Conservation (phyloP, 2,888 invertebrate genomes). For the Lasioglossum calceatum region DNA sequence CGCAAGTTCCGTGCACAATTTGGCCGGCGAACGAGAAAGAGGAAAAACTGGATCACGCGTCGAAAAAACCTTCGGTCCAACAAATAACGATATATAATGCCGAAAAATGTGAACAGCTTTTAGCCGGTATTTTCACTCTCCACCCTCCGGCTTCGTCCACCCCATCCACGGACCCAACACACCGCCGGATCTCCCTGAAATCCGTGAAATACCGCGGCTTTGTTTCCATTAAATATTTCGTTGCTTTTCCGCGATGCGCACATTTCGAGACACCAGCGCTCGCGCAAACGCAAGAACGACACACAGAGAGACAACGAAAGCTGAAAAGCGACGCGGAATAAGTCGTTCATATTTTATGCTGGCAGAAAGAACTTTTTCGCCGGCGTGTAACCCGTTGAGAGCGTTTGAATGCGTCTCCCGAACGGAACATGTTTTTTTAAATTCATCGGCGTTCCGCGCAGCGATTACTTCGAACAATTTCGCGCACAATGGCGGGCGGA, state of each 20-base stretch:
- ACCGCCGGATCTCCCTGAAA: not conserved
- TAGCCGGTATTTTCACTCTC: slow-evolving; percentile 18
- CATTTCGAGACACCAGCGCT: not conserved
- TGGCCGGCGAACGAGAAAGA: not conserved
- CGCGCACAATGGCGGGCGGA: not conserved
- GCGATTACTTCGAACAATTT: not conserved
- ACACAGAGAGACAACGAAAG: not conserved
- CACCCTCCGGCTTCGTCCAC: not conserved
- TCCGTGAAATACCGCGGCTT: slow-evolving; percentile 42
- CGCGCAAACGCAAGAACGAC: not conserved
- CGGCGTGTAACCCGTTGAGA: not conserved
- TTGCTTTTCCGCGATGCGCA: not conserved
- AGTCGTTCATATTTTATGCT: slow-evolving; percentile 13
- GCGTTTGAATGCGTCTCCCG: not conserved
- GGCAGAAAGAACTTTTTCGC: not conserved
- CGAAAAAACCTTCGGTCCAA: slow-evolving; percentile 30
- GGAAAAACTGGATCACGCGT: not conserved
- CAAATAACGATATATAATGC: slow-evolving; percentile 57
- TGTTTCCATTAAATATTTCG: slow-evolving; percentile 48
- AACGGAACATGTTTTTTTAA: not conserved
- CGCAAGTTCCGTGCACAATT: not conserved
- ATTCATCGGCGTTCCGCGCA: not conserved
- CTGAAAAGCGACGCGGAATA: slow-evolving; percentile 10
- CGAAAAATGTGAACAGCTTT: slow-evolving; percentile 43
- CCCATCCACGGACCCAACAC: not conserved